A percentile compares a stretch with the other conserved stretches of the same genome.
phyloP scores from a whole-genome alignment of 2,113 vertebrate genomes.

The Phylloscopus whistleri region DNA sequence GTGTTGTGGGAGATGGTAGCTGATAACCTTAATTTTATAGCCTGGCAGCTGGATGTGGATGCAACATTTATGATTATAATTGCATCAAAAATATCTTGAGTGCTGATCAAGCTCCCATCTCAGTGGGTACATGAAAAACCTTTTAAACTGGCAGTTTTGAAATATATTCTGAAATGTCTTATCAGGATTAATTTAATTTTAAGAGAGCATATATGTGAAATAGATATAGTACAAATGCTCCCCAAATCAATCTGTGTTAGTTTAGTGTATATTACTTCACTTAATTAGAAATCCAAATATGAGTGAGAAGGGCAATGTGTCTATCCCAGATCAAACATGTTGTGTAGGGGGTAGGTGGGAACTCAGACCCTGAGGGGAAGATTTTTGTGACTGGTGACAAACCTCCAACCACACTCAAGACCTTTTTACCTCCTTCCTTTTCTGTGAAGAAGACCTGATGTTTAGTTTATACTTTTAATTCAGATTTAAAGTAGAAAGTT shows the following conservation, averaged over 20 bases:
- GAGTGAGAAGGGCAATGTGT: not conserved
- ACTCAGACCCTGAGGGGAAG: not conserved
- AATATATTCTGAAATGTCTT: not conserved
- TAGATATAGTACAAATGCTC: not conserved
- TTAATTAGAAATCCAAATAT: conserved; percentile 2
- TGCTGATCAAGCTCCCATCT: not conserved
- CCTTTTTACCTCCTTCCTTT: not conserved
- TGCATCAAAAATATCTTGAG: not conserved
- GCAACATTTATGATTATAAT: not conserved
- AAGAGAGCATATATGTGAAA: not conserved
- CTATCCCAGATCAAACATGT: not conserved
- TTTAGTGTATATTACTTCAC: not conserved
- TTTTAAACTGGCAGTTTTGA: not conserved
- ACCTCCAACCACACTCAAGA: not conserved
- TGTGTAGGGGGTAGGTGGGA: not conserved
- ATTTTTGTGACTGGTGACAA: not conserved
- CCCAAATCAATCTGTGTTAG: not conserved
- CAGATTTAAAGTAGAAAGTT: not conserved
- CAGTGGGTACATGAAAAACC: not conserved
- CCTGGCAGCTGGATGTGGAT: not conserved
- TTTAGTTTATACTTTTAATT: not conserved
- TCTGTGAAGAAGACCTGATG: not conserved
- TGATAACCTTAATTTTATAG: not conserved
- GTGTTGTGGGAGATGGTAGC: not conserved
- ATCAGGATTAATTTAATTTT: conserved; percentile 2